Evolutionary conservation across 2,113 vertebrate genomes (phyloP).

Genomic region (Melanerpes aurifrons): DNA sequence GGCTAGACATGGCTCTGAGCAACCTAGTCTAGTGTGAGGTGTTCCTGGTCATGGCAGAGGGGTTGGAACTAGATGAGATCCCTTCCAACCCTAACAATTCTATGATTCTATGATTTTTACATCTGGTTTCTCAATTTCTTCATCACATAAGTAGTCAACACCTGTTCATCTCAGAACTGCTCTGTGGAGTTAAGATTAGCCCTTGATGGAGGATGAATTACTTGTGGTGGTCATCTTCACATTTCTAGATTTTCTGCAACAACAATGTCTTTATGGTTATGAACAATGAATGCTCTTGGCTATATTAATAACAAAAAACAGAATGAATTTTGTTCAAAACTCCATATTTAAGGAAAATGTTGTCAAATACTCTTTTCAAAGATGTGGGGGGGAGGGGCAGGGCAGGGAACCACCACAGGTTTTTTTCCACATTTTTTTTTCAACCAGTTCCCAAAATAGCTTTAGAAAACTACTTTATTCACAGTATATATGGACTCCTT

Average conservation of each 20-base stretch:
- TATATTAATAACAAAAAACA: neutral
- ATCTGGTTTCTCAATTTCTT: neutral
- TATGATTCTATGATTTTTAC: neutral
- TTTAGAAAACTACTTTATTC: neutral
- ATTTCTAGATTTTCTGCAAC: neutral
- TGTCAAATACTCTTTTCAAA: neutral
- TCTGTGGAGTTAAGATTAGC: neutral
- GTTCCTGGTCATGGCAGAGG: too few species aligned
- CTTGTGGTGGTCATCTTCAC: neutral
- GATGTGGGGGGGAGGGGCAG: fast-evolving
- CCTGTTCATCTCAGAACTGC: neutral
- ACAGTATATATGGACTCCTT: neutral
- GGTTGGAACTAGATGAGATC: too few species aligned
- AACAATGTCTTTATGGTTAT: neutral
- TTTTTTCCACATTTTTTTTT: neutral
- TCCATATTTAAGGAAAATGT: neutral
- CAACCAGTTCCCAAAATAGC: neutral
- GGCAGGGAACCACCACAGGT: neutral
- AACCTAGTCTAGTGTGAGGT: too few species aligned
- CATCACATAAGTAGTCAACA: neutral
- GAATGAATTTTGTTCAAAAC: neutral
- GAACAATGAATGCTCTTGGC: neutral
- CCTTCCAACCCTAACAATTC: too few species aligned
- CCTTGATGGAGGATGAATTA: neutral
- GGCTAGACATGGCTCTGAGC: too few species aligned